These are phyloP conservation scores for Trichogramma dendrolimi DNA, from an alignment of 2,888 invertebrate species.

Conservation along the genomic window DNA sequence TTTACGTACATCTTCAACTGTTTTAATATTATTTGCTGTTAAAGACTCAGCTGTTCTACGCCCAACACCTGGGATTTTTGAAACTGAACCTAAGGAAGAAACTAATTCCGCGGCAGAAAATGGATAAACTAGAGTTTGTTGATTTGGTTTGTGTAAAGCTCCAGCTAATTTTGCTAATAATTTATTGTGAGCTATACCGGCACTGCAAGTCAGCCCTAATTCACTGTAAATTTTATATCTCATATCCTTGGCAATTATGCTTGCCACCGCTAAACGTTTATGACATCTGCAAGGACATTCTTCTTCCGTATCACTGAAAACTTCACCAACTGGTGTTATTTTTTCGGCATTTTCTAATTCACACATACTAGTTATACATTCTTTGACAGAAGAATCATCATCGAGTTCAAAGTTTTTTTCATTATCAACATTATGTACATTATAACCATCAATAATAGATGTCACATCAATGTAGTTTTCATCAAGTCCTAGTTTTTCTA, in stretches of 20 bases:
- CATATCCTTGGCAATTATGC: conserved; percentile 73
- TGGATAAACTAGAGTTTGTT: conserved; percentile 76
- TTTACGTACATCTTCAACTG: conserved; percentile 66
- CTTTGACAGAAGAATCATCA: conserved; percentile 6
- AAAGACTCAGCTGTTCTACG: conserved; percentile 60
- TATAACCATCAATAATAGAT: conserved; percentile 56
- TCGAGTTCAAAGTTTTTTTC: conserved; percentile 21
- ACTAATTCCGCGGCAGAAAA: conserved; percentile 65
- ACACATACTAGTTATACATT: conserved; percentile 2
- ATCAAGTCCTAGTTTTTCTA: conserved; percentile 80
- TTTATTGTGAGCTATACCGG: conserved; percentile 81
- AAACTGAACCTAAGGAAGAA: conserved; percentile 60
- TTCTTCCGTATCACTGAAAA: conserved; percentile 57
- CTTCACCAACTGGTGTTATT: conserved; percentile 57
- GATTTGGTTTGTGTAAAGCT: conserved; percentile 72
- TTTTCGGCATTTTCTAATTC: conserved; percentile 21
- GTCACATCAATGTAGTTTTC: conserved; percentile 82
- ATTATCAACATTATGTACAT: conserved; percentile 19
- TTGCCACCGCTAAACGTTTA: conserved; percentile 64
- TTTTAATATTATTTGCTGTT: conserved; percentile 58
- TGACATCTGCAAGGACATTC: conserved; percentile 74
- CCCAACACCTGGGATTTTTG: conserved; percentile 73
- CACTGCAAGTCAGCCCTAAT: conserved; percentile 73
- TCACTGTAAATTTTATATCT: conserved; percentile 65
- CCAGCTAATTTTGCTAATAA: conserved; percentile 75